Evolutionary conservation across 2,888 invertebrate species (phyloP).

Genomic region (Adelognathus sp.): DNA sequence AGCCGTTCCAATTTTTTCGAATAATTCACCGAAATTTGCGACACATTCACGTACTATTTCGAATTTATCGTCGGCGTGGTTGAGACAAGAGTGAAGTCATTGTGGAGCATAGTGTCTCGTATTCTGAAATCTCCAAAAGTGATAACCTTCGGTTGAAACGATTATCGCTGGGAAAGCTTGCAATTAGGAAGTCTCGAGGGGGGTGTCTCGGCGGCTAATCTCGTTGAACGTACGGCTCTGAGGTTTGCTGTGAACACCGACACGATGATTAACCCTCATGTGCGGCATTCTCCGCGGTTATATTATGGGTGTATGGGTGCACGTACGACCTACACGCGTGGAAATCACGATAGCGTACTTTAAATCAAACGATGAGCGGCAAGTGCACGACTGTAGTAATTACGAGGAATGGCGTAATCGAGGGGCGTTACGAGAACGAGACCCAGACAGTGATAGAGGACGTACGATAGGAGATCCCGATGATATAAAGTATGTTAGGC

Average conservation of each 20-base stretch:
- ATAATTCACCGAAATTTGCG: not conserved
- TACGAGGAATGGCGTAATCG: conserved; percentile 40
- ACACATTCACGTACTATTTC: not conserved
- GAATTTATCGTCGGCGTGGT: not conserved
- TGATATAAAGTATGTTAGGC: conserved; percentile 25
- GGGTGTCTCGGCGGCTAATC: conserved; percentile 47
- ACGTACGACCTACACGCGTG: not conserved
- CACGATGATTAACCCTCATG: conserved; percentile 16
- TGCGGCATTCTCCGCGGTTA: not conserved
- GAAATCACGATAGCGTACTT: conserved; percentile 27
- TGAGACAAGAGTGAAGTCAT: not conserved
- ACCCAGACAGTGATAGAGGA: conserved; percentile 53
- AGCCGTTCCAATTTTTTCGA: not conserved
- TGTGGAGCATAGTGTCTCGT: not conserved
- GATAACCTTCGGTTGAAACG: conserved; percentile 44
- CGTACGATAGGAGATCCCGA: conserved; percentile 31
- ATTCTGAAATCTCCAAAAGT: conserved; percentile 23
- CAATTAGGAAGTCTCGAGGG: conserved; percentile 43
- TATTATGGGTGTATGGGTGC: not conserved
- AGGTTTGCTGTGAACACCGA: conserved; percentile 8
- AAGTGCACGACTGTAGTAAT: conserved; percentile 34
- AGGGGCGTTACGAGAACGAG: conserved; percentile 38
- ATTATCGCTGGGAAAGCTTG: conserved; percentile 44
- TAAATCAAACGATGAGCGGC: conserved; percentile 49
- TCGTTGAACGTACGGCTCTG: conserved; percentile 44